Base-by-base conservation (phyloP, 2,113 vertebrate species). In the Callipepla squamata region DNA sequence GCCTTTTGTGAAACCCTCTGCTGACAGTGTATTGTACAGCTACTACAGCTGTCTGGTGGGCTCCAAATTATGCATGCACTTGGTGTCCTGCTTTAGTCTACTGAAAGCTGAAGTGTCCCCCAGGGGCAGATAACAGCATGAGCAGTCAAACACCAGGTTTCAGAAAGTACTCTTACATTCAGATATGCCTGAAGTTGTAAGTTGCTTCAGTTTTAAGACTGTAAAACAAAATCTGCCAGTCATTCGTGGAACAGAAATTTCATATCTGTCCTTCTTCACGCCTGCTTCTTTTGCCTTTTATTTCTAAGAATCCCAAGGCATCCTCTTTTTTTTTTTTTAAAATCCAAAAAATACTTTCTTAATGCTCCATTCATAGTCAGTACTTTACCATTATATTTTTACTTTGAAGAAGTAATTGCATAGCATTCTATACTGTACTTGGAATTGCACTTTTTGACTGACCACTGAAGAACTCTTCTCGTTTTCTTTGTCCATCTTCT, bases 391-490 rank as follows among this genome's bases (percentile, higher is more conserved):
- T 87, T n/a, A 42, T 17, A 21, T 65, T 89, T 82, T 93, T 61
- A 14, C 85, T 79, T 82, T 68, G 32, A 50, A 85, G n/a, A 86
- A 75, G 19, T 75, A 72, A 36, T 57, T 80, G 84, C 44, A 36
- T 36, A 83, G 55, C 48, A 83, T 38, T 85, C 76, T 90, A 7
- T 85, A 10, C 34, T 78, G 32, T 75, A 34, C 38, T 85, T 84
- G 63, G 67, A 77, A 90, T 94, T 92, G 22, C 53, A 53, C 34
- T n/a, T 96, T 96, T 92, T 96, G 81, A 96, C 97, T 98, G 97
- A 98, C 97, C 97, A 97, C 81, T 0, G 85, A 97, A 97, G 97
- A 97, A 95, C 85, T 96, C 96, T 96, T 95, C 96, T 82, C 96
- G 51, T 93, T 98, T 97, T 97, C 95, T 97, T 97, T 95, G 85